Evolutionary conservation across 1,140 invertebrate genomes (phyloP).

Genomic region (Ceratina australensis): DNA sequence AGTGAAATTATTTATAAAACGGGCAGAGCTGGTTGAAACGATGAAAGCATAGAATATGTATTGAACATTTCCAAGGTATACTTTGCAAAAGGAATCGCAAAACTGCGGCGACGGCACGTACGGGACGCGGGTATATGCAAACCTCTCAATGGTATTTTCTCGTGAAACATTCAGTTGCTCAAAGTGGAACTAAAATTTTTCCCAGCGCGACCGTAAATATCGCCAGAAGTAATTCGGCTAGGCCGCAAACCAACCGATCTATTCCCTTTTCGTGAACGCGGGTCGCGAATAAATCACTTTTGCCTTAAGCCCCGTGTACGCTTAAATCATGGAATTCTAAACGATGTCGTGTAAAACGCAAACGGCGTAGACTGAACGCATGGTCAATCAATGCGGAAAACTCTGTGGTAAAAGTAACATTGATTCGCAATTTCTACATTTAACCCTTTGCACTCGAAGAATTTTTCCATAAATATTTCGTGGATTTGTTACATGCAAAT

Average conservation of each 20-base stretch:
- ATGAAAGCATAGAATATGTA: conserved; percentile 8
- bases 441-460: too few relatives aligned
- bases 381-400: too few relatives aligned
- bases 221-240: conserved; percentile 12
- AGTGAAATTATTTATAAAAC: conserved; percentile 3
- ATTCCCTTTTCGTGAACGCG: background rate
- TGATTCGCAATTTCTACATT: too few relatives aligned
- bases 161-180: background rate
- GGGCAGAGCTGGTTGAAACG: background rate
- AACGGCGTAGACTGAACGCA: too few relatives aligned
- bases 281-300: conserved; percentile 1
- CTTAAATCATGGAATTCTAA: too few relatives aligned
- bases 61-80: conserved; percentile 7
- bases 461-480: too few relatives aligned
- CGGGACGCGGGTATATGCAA: conserved; percentile 1
- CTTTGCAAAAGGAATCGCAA: conserved; percentile 25
- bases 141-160: conserved; percentile 23
- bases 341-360: too few relatives aligned
- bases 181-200: conserved; percentile 12
- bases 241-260: background rate
- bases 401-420: too few relatives aligned
- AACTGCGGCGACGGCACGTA: background rate
- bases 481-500: too few relatives aligned
- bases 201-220: background rate
- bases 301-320: background rate